Percentiles rank a stretch among this genome's conserved stretches.
phyloP scores from a whole-genome alignment of 2,113 vertebrate species.

The Patagioenas fasciata region DNA sequence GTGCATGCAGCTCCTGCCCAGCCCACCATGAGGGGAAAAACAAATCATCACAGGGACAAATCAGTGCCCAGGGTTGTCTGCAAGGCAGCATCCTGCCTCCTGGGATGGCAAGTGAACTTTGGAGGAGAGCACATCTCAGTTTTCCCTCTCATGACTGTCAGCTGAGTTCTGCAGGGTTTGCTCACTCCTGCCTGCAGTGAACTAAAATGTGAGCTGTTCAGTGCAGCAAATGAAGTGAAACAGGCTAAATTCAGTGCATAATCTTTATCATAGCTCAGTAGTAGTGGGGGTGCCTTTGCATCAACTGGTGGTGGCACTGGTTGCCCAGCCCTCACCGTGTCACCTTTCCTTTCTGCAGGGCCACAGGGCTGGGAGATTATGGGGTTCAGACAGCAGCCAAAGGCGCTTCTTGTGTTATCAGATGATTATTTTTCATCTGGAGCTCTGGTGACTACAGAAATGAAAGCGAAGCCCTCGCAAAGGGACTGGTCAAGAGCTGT shows the following conservation, averaged over 20 bases:
- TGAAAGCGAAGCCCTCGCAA: background rate
- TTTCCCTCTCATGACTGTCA: background rate
- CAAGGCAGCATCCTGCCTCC: background rate
- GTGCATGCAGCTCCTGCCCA: background rate
- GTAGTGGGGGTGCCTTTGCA: too few relatives aligned
- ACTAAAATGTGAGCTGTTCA: background rate
- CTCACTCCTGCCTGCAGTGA: background rate
- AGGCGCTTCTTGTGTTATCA: background rate
- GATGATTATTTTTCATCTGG: accelerated
- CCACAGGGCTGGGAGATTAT: background rate
- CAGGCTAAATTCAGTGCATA: background rate
- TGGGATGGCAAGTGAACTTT: background rate
- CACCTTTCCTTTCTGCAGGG: background rate
- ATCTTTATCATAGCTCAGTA: background rate
- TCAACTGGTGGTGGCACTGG: background rate
- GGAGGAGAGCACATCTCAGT: background rate
- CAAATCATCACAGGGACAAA: background rate
- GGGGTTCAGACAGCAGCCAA: background rate
- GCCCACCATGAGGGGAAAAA: background rate
- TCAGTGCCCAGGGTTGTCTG: background rate
- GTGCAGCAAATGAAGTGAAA: background rate
- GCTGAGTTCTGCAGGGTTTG: background rate
- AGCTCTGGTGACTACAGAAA: background rate
- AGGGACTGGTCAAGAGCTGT: background rate
- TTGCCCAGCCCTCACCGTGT: background rate